Evolutionary conservation across 2,888 invertebrate genomes (phyloP).

Genomic region (Eueremaeus valkanovi): DNA sequence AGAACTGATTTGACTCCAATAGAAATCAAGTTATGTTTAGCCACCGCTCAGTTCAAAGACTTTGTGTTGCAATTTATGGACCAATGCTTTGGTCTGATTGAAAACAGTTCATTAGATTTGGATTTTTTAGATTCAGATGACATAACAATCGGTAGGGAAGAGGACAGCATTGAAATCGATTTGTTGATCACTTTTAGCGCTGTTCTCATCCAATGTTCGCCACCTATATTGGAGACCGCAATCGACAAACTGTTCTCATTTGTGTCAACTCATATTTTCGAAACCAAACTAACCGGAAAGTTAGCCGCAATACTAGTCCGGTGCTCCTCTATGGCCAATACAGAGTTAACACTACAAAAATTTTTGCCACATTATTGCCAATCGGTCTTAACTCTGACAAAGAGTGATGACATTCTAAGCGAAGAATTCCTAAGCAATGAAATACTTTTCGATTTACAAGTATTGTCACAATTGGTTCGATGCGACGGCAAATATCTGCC

Average conservation of each 20-base stretch:
- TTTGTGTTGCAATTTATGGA: slow-evolving; percentile 81
- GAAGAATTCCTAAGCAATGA: slow-evolving; percentile 75
- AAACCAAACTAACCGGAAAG: slow-evolving; percentile 73
- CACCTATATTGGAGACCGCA: slow-evolving; percentile 62
- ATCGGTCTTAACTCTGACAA: slow-evolving; percentile 60
- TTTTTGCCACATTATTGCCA: slow-evolving; percentile 70
- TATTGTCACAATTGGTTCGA: slow-evolving; percentile 64
- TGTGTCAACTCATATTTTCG: slow-evolving; percentile 67
- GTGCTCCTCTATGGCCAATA: slow-evolving; percentile 58
- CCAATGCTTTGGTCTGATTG: slow-evolving; percentile 54
- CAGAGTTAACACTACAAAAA: slow-evolving; percentile 65
- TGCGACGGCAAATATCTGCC: slow-evolving; percentile 63
- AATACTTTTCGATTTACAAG: slow-evolving; percentile 68
- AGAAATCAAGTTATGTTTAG: slow-evolving; percentile 67
- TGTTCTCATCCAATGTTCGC: slow-evolving; percentile 69
- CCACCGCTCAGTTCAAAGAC: slow-evolving; percentile 81
- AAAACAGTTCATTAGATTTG: slow-evolving; percentile 45
- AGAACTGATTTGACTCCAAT: slow-evolving; percentile 68
- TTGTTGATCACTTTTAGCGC: slow-evolving; percentile 65
- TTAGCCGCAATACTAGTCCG: slow-evolving; percentile 70
- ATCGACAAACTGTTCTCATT: slow-evolving; percentile 71
- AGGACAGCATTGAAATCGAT: slow-evolving; percentile 67
- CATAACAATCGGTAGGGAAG: slow-evolving; percentile 63
- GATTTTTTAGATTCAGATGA: slow-evolving; percentile 6
- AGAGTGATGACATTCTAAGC: slow-evolving; percentile 62